phyloP scores from a whole-genome alignment of 2,797 vertebrate species.

The Mareca strepera region DNA sequence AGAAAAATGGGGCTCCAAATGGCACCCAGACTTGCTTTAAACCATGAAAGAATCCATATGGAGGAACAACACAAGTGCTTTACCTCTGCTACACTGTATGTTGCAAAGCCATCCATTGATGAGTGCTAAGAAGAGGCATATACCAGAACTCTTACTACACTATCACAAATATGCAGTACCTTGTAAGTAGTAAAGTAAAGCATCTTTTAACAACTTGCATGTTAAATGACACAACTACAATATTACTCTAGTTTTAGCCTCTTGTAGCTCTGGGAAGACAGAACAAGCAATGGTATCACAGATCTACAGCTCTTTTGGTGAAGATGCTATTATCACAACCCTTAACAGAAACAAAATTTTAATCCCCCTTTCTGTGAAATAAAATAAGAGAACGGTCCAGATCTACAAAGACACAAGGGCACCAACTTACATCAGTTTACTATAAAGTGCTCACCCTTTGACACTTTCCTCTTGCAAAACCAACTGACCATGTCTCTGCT shows the following conservation, averaged over 20 bases:
- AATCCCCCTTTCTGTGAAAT: not conserved
- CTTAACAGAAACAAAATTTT: not conserved
- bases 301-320: not conserved
- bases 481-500: not conserved
- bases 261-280: not conserved
- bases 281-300: not conserved
- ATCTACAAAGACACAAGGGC: not conserved
- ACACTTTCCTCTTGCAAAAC: not conserved
- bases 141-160: not conserved
- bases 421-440: not conserved
- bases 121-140: not conserved
- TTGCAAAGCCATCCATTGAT: not conserved
- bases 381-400: not conserved
- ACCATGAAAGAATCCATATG: not conserved
- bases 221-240: not conserved
- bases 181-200: not conserved
- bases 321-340: not conserved
- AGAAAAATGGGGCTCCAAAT: not conserved
- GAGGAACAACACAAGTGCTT: not conserved
- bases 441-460: not conserved
- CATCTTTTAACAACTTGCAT: not conserved
- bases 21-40: not conserved
- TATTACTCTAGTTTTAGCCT: not conserved
- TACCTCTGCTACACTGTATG: not conserved
- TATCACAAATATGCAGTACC: not conserved